Evolutionary conservation across 2,797 vertebrate genomes (phyloP), one percentile per base, ranked within the genome.

Genomic region (Tokudaia muenninki): DNA sequence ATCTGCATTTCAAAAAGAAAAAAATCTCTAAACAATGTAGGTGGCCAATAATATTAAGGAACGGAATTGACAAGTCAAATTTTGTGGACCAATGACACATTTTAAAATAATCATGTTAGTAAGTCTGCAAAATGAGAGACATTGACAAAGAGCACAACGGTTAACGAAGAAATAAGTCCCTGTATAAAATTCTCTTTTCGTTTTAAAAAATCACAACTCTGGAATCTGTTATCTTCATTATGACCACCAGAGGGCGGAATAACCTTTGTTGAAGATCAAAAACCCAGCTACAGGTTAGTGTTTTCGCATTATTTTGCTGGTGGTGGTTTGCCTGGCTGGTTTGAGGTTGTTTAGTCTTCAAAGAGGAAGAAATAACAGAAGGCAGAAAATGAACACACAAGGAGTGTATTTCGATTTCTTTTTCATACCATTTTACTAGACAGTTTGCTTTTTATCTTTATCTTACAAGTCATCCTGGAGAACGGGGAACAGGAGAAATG

Each of bases 181-280:
- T 84, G 29, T 3, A 37, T 55, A 59, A 63, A 92, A 77, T 90
- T 75, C 77, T 16, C 14, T 74, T 90, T 90, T 90, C 14, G 63
- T 80, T 95, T 92, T 44, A 87, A 84, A 96, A 95, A 29, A 8
- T 44, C 52, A 21, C 52, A 37, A 10, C 2, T 52, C 77, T 70
- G n/a, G 77, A 88, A 82, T 0, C 61, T 34, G 34, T 77, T 92
- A 77, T 92, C 91, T 78, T 79, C 1, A 3, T 4, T 2, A 72
- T 17, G 8, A 59, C 93, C 98, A 97, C 97, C 61, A 98, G 98
- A 97, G 97, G 96, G 96, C 87, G 65, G 44, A 61, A 52, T 31
- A 96, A 92, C 81, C 98, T 92, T 94, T 93, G 61, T 24, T 79
- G 94, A 95, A 34, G 44, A 75, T 52, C 52, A 94, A 94, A 95